Evolutionary conservation across 2,113 vertebrate species (phyloP).

Genomic region (Nipponia nippon): DNA sequence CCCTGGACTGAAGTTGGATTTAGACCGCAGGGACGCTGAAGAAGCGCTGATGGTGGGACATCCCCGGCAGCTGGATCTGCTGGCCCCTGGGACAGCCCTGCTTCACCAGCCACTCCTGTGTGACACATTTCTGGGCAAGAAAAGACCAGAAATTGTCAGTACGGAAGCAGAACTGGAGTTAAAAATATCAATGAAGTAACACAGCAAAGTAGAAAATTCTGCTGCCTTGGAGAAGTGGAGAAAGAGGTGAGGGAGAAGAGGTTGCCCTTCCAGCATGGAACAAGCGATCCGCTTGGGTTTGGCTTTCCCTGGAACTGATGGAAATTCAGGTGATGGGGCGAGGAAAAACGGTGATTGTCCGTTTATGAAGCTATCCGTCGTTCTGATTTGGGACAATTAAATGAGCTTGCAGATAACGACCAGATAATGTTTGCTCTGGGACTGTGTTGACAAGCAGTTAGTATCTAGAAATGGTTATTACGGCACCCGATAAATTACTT

Average conservation of each 20-base stretch:
- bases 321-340: not conserved
- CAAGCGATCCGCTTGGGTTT: not conserved
- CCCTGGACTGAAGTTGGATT: not conserved
- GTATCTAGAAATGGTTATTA: not conserved
- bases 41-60: not conserved
- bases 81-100: not conserved
- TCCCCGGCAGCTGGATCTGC: not conserved
- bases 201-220: not conserved
- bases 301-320: not conserved
- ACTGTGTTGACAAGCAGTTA: not conserved
- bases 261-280: too few relatives aligned
- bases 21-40: accelerated
- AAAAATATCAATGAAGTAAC: not conserved
- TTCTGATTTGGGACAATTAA: not conserved
- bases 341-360: accelerated
- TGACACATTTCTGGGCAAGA: not conserved
- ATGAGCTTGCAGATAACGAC: not conserved
- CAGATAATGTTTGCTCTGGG: not conserved
- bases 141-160: not conserved
- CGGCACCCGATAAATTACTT: not conserved
- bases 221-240: not conserved
- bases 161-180: not conserved
- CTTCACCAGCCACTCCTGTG: accelerated
- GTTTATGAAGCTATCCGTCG: accelerated
- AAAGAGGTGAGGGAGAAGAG: not conserved